Percentiles rank a stretch among this genome's conserved stretches.
Evolutionary conservation across 2,888 invertebrate species (phyloP).

Genomic region (Tipula lateralis): DNA sequence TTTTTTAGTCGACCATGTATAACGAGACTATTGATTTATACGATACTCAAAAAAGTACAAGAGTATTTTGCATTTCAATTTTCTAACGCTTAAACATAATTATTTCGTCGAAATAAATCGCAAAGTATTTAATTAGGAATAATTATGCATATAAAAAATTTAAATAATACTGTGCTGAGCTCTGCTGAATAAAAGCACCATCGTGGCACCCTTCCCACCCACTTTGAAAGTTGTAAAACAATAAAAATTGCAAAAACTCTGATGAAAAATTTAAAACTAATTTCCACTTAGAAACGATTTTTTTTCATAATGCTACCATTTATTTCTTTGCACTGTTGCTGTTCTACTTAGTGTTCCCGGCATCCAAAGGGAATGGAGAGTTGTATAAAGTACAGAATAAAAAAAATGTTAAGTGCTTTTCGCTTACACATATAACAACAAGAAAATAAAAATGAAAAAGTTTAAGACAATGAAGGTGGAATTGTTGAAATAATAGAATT

Average conservation of each 20-base stretch:
- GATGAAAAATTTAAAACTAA: neutral
- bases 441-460: neutral
- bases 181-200: neutral
- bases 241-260: neutral
- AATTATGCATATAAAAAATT: neutral
- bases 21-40: neutral
- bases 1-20: neutral
- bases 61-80: neutral
- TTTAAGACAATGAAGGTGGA: constrained; percentile 19
- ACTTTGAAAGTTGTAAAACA: neutral
- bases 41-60: neutral
- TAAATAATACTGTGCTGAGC: neutral
- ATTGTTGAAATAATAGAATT: constrained; percentile 19
- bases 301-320: neutral
- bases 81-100: neutral
- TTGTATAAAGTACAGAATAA: neutral
- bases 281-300: constrained; percentile 11
- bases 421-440: neutral
- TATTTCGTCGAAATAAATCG: neutral
- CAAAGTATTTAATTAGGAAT: neutral
- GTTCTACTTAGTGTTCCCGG: neutral
- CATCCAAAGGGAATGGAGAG: neutral
- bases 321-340: neutral
- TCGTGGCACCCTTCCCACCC: neutral
- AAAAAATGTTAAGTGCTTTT: neutral